These are phyloP conservation scores for Mus pahari DNA, from an alignment of 2,113 vertebrate species.

Conservation along the genomic window DNA sequence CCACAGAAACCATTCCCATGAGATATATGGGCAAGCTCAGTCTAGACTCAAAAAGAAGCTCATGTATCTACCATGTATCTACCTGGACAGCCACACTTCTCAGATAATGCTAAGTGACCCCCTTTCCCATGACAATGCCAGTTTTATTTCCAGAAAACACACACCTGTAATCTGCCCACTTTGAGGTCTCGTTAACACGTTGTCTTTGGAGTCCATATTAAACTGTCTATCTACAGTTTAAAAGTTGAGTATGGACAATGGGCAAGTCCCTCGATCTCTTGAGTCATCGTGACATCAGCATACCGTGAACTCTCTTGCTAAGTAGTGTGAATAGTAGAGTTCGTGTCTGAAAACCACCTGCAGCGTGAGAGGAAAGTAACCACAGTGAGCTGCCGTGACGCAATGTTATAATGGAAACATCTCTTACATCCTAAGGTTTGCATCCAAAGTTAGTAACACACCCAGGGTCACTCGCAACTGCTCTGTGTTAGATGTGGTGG, in stretches of 20 bases:
- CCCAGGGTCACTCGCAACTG: neutral
- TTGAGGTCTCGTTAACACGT: neutral
- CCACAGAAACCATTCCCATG: neutral
- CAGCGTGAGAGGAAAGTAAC: neutral
- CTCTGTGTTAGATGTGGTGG: neutral
- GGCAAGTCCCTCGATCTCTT: neutral
- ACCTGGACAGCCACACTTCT: too few species aligned
- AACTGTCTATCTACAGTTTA: neutral
- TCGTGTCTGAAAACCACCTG: neutral
- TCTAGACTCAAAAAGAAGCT: neutral
- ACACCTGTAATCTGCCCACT: neutral
- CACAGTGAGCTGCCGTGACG: neutral
- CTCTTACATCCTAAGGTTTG: neutral
- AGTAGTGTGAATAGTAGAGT: neutral
- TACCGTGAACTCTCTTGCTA: neutral
- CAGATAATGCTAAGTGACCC: accelerated
- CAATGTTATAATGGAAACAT: neutral
- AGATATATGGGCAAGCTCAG: too few species aligned
- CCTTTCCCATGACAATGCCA: neutral
- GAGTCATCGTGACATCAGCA: neutral
- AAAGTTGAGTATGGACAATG: neutral
- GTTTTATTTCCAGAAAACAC: neutral
- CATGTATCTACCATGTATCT: neutral
- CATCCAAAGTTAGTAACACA: neutral
- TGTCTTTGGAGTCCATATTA: neutral